Evolutionary conservation across 2,113 vertebrate genomes (phyloP), one percentile per base, ranked within the genome.

Genomic region (Urocitellus parryii): DNA sequence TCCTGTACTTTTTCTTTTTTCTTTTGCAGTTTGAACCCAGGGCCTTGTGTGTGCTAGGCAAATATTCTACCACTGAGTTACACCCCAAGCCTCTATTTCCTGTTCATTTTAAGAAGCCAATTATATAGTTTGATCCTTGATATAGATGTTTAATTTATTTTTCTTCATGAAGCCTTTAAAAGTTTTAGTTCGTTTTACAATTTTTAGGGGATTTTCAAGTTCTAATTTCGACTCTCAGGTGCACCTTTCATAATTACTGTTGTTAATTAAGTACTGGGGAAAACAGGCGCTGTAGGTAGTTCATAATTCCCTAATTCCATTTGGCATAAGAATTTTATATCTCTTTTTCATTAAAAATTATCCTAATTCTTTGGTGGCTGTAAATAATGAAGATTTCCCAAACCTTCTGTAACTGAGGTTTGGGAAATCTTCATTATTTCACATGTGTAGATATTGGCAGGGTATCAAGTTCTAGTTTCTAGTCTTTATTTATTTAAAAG

Each of bases 401-500:
- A 45, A 45, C 45, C 45, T 45, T 45, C 45, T 45, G 45, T 45
- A 45, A 37, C n/a, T 91, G 37, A 77, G 20, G n/a, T 48, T 82
- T 77, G 68, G 39, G 68, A 88, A 91, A 77, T 92, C 42, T 85
- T 91, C 12, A 70, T 11, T 74, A 89, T 45, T 85, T 81, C 27
- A 32, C 10, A 77, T 84, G 12, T 81, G 2, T 82, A 80, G 56
- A 74, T 76, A 22, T 39, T 61, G 29, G 77, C 68, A 83, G 24
- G 63, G 4, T 81, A 72, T 81, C 88, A 90, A 88, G 58, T 92
- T 89, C 45, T 92, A 70, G 24, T 79, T 96, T 89, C 61, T 92
- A 84, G 70, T 92, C 68, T 85, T 88, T 78, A 87, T 42, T 70
- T 96, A 39, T 92, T 92, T 81, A 70, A 92, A 89, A 86, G 91